These are phyloP conservation scores for Typhlichthys eigenmanni DNA, from an alignment of 2,797 vertebrate species.

Conservation along the genomic window DNA sequence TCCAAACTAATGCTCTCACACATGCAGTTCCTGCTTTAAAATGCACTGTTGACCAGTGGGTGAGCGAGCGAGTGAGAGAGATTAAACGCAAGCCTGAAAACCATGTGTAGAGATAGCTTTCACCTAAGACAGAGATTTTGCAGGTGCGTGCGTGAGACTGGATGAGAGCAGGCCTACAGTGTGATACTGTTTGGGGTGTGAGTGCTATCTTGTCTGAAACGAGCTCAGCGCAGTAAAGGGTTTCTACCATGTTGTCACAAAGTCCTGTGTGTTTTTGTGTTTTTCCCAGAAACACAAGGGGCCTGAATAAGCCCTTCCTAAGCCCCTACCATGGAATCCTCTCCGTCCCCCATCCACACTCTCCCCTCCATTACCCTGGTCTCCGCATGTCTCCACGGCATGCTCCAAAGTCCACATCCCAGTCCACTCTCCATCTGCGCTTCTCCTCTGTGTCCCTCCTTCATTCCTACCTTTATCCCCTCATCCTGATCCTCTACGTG, in stretches of 20 bases:
- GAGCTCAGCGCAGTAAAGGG: neutral
- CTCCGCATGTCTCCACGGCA: too few relatives aligned
- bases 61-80: slow-evolving; percentile 48
- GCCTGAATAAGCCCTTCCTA: neutral
- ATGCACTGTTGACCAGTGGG: slow-evolving; percentile 50
- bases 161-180: slow-evolving; percentile 2
- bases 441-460: neutral
- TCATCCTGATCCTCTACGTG: neutral
- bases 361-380: too few relatives aligned
- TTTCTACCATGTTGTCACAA: neutral
- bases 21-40: slow-evolving; percentile 55
- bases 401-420: too few relatives aligned
- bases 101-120: too few relatives aligned
- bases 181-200: slow-evolving; percentile 11
- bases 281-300: too few relatives aligned
- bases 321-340: neutral
- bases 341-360: neutral
- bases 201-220: neutral
- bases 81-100: neutral
- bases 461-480: slow-evolving; percentile 1
- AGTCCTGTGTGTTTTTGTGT: neutral
- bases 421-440: neutral
- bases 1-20: slow-evolving; percentile 54
- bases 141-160: slow-evolving; percentile 4
- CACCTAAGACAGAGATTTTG: neutral